A percentile compares a stretch with the other conserved stretches of the same genome.
Conservation (phyloP, 2,113 vertebrate species). For the Arvicanthis niloticus region DNA sequence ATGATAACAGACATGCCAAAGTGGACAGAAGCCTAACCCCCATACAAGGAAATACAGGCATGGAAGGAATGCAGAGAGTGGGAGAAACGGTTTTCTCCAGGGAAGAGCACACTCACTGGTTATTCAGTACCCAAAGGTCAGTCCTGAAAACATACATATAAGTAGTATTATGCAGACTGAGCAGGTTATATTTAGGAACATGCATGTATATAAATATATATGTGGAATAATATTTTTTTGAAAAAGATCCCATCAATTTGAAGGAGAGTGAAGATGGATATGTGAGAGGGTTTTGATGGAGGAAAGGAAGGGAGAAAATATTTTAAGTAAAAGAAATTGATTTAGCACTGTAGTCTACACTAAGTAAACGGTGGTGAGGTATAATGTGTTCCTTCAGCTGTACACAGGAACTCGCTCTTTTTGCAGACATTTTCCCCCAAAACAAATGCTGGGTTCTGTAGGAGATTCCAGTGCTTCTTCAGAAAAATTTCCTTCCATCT, state of each 20-base stretch:
- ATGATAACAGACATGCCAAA: not conserved
- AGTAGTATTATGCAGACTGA: not conserved
- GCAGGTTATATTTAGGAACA: not conserved
- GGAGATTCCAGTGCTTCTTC: not conserved
- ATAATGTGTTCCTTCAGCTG: not conserved
- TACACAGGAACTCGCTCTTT: not conserved
- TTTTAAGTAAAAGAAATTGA: not conserved
- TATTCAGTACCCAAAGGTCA: not conserved
- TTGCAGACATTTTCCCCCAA: not conserved
- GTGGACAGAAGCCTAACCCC: no score
- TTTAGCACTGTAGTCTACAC: not conserved
- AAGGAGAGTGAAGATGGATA: not conserved
- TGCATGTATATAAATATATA: not conserved
- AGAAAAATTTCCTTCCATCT: slow-evolving; percentile 8
- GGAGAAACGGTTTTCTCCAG: not conserved
- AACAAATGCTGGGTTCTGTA: not conserved
- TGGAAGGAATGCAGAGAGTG: not conserved
- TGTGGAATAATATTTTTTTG: not conserved
- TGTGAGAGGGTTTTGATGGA: not conserved
- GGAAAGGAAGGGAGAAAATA: not conserved
- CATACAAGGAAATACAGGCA: not conserved
- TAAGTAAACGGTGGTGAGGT: slow-evolving; percentile 26
- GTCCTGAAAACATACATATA: not conserved
- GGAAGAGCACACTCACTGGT: not conserved
- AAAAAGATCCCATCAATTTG: not conserved